phyloP scores from a whole-genome alignment of 30 jellyfish, hydroid and myxozoan species.

The Mastigias papua region DNA sequence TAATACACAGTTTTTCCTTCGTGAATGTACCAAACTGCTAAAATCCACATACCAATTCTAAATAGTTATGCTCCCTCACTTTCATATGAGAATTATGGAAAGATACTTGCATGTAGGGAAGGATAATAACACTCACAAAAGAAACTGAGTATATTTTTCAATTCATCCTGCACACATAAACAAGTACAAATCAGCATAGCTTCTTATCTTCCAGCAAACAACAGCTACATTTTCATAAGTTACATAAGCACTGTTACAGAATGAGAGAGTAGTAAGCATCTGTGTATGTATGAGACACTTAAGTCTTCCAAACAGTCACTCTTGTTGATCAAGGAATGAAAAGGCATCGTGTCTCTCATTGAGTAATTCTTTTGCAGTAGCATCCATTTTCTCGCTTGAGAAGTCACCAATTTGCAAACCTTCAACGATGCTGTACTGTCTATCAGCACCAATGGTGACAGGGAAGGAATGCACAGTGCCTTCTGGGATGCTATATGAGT shows the following conservation, averaged over 20 bases:
- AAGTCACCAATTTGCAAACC: slow-evolving; percentile 88
- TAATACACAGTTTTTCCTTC: too few species aligned
- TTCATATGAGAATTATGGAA: too few species aligned
- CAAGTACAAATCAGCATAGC: background rate
- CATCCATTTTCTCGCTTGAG: slow-evolving; percentile 96
- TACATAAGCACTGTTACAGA: background rate
- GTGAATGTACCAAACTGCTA: too few species aligned
- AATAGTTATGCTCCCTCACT: too few species aligned
- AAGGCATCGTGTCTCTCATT: slow-evolving; percentile 87
- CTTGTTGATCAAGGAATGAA: slow-evolving; percentile 63
- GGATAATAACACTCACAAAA: background rate
- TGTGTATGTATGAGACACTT: background rate
- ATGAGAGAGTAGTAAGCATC: background rate
- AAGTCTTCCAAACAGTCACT: slow-evolving; percentile 71
- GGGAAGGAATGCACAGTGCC: slow-evolving; percentile 97
- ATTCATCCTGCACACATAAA: background rate
- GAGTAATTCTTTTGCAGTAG: slow-evolving; percentile 89
- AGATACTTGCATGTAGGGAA: too few species aligned
- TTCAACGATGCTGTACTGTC: slow-evolving; percentile 86
- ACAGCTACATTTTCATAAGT: background rate
- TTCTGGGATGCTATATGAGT: slow-evolving; percentile 93
- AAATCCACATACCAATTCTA: too few species aligned
- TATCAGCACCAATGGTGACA: slow-evolving; percentile 76
- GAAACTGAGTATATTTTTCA: background rate
- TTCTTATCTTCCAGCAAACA: background rate